Evolutionary conservation across 2,888 invertebrate species (phyloP).

Genomic region (Philaethria dido): DNA sequence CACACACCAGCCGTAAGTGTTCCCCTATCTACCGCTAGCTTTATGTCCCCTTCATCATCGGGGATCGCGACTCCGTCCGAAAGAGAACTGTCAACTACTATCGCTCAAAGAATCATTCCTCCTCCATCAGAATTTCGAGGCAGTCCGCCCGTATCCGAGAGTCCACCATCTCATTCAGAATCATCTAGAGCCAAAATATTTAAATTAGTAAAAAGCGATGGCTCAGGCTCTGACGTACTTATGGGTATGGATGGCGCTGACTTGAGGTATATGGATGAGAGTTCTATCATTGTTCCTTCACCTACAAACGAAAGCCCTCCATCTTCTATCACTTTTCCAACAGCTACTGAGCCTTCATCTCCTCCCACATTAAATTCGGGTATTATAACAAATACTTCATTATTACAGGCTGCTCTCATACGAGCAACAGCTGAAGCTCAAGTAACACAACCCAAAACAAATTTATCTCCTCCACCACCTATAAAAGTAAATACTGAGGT

Average conservation of each 20-base stretch:
- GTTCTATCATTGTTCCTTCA: conserved; percentile 91
- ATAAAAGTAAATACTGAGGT: conserved; percentile 89
- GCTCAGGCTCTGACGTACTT: conserved; percentile 89
- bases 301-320: conserved; percentile 91
- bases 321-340: conserved; percentile 85
- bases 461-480: conserved; percentile 68
- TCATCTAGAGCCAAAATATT: conserved; percentile 83
- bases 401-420: conserved; percentile 89
- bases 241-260: conserved; percentile 93
- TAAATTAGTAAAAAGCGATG: conserved; percentile 82
- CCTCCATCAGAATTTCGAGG: conserved; percentile 89
- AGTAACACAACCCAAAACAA: conserved; percentile 72
- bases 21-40: conserved; percentile 63
- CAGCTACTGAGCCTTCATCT: conserved; percentile 85
- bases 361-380: conserved; percentile 79
- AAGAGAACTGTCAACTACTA: conserved; percentile 76
- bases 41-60: conserved; percentile 71
- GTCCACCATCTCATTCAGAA: conserved; percentile 83
- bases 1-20: conserved; percentile 62
- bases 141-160: conserved; percentile 86
- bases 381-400: conserved; percentile 84
- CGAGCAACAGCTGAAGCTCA: conserved; percentile 86
- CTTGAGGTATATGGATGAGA: conserved; percentile 95
- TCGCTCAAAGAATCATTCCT: conserved; percentile 88
- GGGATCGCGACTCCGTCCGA: conserved; percentile 75